These are phyloP conservation scores for Drosophila hydei DNA, from an alignment of 1,140 invertebrate species.

Conservation along the genomic window DNA sequence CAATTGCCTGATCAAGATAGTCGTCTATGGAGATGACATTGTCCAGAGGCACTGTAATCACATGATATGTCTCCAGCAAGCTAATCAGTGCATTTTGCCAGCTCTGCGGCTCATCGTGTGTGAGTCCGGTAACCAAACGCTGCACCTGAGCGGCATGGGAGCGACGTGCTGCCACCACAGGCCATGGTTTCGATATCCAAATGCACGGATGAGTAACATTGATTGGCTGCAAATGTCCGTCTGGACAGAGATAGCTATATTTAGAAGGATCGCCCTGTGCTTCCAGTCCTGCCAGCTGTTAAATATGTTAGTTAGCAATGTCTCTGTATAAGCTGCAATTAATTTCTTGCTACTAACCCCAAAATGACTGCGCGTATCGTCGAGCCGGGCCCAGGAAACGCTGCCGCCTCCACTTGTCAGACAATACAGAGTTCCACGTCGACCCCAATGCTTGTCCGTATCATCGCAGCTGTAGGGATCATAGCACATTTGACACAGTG, in stretches of 20 bases:
- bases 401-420: constrained; percentile 90
- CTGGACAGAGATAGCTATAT: constrained; percentile 91
- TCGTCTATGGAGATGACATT: constrained; percentile 85
- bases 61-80: constrained; percentile 85
- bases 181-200: constrained; percentile 92
- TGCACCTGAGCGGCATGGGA: constrained; percentile 86
- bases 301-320: not conserved
- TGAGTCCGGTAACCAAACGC: constrained; percentile 84
- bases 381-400: constrained; percentile 90
- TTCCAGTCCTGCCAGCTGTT: constrained; percentile 70
- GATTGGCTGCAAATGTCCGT: constrained; percentile 89
- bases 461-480: constrained; percentile 86
- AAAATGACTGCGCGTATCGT: constrained; percentile 87
- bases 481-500: constrained; percentile 89
- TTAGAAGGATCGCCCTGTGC: constrained; percentile 84
- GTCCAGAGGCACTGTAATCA: constrained; percentile 83
- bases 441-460: constrained; percentile 92
- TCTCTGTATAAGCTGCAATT: not conserved
- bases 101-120: constrained; percentile 65
- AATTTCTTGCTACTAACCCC: constrained; percentile 84
- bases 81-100: constrained; percentile 86
- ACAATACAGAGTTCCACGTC: constrained; percentile 91
- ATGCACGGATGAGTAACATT: constrained; percentile 87
- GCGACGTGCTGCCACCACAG: constrained; percentile 87
- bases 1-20: constrained; percentile 86